Base-by-base conservation (phyloP, 1,140 invertebrate genomes). In the Phthorimaea operculella region DNA sequence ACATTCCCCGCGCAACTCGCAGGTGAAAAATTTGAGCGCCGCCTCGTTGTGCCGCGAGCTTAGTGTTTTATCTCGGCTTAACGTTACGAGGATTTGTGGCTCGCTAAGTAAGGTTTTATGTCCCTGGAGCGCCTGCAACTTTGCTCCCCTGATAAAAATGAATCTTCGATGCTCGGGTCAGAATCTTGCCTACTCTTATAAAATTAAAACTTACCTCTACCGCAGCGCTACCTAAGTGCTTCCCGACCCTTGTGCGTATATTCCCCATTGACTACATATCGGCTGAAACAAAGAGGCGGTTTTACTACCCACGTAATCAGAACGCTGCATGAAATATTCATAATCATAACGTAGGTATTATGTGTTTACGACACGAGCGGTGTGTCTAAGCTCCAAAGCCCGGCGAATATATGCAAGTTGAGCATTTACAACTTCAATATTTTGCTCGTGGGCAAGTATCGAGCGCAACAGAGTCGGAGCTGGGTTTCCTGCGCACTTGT, bases 31-130 rank as follows among this genome's bases (percentile, higher is more conserved):
- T 81, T 83, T 74, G 69, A 74, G 70, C 69, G 63, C 53, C 58
- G 48, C 54, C 68, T 72, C 74, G 68, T 67, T 69, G 72, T 73
- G 67, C 74, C 72, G 67, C 69, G 68, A 74, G 82, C 77, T 78
- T 78, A 79, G 70, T 80, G 77, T 83, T 83, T 83, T 85, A 85
- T 85, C 79, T 85, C 76, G 75, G 79, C 79, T 83, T 80, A 82
- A 72, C 78, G 71, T 85, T 85, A 85, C 78, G 77, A 85, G 79
- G 76, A 85, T 85, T 85, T 85, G 82, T 85, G 78, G 78, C 77
- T 79, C 76, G 68, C 79, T 85, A 83, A 83, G 79, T 82, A 85
- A 85, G 68, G 76, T 82, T 83, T 85, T 85, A 83, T 83, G 79
- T 80, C 72, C 67, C 69, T 67, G 74, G 63, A 79, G 74, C 68